These are phyloP conservation scores for Glaucomys volans DNA, from an alignment of 2,113 vertebrate species.

Conservation along the genomic window DNA sequence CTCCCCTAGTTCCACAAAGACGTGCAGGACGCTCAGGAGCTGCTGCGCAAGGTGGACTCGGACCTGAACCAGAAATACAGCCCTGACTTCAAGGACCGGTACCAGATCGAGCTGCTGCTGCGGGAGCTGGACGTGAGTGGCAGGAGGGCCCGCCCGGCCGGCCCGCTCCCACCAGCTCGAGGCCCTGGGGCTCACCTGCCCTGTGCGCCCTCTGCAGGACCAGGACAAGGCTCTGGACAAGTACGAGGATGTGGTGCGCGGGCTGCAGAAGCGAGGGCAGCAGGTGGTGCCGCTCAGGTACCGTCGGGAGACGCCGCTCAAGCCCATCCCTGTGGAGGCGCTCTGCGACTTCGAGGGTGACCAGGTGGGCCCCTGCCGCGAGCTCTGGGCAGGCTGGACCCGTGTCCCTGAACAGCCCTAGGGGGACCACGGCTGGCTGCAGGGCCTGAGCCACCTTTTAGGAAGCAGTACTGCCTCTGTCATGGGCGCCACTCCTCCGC, in stretches of 20 bases:
- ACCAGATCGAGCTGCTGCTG: slow-evolving; percentile 94
- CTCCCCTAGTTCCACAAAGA: slow-evolving; percentile 93
- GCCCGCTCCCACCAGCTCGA: not conserved
- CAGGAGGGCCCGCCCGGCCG: fast-evolving
- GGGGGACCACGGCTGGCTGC: too few species aligned
- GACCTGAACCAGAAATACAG: slow-evolving; percentile 96
- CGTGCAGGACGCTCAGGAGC: slow-evolving; percentile 93
- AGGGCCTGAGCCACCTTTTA: not conserved
- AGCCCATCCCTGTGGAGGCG: slow-evolving; percentile 93
- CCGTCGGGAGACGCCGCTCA: slow-evolving; percentile 88
- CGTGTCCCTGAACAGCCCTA: not conserved
- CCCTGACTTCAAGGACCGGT: slow-evolving; percentile 96
- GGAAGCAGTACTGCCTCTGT: not conserved
- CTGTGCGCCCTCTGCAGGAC: slow-evolving; percentile 86
- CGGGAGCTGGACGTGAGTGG: slow-evolving; percentile 93
- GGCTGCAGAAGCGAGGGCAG: slow-evolving; percentile 92
- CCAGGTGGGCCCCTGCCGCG: slow-evolving; percentile 85
- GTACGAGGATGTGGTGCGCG: slow-evolving; percentile 91
- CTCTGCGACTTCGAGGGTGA: slow-evolving; percentile 95
- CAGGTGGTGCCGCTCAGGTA: slow-evolving; percentile 93
- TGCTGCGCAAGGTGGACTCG: slow-evolving; percentile 93
- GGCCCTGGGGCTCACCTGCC: not conserved
- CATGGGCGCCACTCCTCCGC: not conserved
- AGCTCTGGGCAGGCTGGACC: not conserved
- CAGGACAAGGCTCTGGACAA: slow-evolving; percentile 95